Evolutionary conservation across 2,113 vertebrate genomes (phyloP).

Genomic region (Chloroceryle aenea): DNA sequence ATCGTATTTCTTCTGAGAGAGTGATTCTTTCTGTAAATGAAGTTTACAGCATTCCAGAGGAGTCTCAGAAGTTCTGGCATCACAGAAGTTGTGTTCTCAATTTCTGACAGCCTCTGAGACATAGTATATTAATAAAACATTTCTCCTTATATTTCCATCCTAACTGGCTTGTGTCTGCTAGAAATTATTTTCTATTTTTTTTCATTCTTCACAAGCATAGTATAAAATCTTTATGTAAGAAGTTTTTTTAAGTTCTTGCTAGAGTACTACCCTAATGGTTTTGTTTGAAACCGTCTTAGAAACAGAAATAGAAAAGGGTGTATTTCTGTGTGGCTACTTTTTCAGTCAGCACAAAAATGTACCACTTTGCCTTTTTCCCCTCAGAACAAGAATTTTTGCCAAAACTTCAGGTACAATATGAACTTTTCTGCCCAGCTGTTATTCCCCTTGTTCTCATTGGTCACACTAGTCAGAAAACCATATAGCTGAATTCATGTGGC

Average conservation of each 20-base stretch:
- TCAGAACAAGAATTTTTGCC: accelerated
- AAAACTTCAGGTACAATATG: not conserved
- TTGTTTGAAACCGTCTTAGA: not conserved
- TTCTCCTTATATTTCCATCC: not conserved
- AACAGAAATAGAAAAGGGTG: not conserved
- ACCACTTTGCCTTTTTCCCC: accelerated
- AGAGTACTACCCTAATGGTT: not conserved
- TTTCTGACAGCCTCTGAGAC: not conserved
- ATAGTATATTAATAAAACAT: not conserved
- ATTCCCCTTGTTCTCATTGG: not conserved
- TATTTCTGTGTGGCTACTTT: not conserved
- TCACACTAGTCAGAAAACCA: not conserved
- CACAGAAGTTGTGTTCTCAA: not conserved
- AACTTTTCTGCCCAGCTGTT: not conserved
- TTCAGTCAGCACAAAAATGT: not conserved
- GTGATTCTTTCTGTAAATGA: not conserved
- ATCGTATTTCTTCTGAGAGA: not conserved
- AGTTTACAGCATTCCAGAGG: not conserved
- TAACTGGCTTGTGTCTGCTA: not conserved
- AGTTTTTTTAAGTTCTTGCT: not conserved
- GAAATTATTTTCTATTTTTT: not conserved
- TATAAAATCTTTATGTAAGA: not conserved
- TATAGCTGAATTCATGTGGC: accelerated
- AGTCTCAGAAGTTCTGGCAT: not conserved
- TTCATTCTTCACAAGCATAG: not conserved